Base-by-base conservation (phyloP, 1,140 invertebrate species). In the Cheumatopsyche charites region DNA sequence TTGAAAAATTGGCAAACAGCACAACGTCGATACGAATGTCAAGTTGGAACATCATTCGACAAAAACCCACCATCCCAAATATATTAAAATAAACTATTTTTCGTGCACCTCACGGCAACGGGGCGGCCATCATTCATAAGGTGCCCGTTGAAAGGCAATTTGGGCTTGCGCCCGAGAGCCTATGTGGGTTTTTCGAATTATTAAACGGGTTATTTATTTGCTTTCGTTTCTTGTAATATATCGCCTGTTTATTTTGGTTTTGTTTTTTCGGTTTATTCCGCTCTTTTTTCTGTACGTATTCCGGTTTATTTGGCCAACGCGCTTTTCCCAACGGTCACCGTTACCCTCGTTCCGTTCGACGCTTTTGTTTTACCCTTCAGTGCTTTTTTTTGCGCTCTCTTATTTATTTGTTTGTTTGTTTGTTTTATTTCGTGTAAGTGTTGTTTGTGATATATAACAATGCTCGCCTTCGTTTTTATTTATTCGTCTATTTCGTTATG, bases 111-210 rank as follows among this genome's bases (percentile, higher is more conserved):
- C 29, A 4, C 29, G 29, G 29, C 29, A 36, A 36, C 29, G 29
- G 29, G 29, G 42, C 36, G 45, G 11, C 45, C 74, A 75, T 75
- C 74, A 75, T 67, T 75, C 74, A 75, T 75, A 49, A 36, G 29
- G 29, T 62, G 58, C 65, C 67, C 11, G 67, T 67, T 73, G 74
- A 75, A 75, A 75, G 68, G 71, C 68, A 75, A 75, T 75, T 75
- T 75, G 68, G 67, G 70, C 71, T 45, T 43, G 17, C 45, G 67
- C 52, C 74, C 71, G 42, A 73, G 29, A 70, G 52, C 47, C 72
- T 71, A 70, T 73, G 71, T 73, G 74, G 71, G 71, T 75, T 75
- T 75, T 75, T 75, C 72, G 72, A 75, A 75, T 75, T 75, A 75
- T 75, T 73, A 68, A 75, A 71, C 58, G 55, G 65, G 71, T 75